These are phyloP conservation scores for Plebejus argus DNA, from an alignment of 2,888 invertebrate genomes.

Conservation along the genomic window DNA sequence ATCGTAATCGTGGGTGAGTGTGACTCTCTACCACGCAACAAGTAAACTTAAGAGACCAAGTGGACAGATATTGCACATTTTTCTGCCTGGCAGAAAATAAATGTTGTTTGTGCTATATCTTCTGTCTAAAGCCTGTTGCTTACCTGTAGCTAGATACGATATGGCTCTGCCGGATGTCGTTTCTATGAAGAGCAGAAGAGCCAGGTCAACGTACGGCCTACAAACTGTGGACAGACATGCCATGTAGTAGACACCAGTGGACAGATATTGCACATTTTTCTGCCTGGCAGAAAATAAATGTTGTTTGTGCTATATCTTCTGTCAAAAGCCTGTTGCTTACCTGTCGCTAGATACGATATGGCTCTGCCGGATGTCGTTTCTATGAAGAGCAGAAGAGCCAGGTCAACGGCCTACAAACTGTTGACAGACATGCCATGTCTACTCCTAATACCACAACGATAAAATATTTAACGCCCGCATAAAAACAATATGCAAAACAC, in stretches of 20 bases:
- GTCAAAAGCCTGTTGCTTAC: neutral
- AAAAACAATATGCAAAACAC: constrained; percentile 25
- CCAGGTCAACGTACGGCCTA: constrained; percentile 21
- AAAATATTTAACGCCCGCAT: constrained; percentile 29
- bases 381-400: neutral
- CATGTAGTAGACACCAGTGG: too few relatives aligned
- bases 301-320: neutral
- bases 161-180: neutral
- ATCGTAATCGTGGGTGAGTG: too few relatives aligned
- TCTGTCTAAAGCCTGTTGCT: neutral
- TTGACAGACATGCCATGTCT: neutral
- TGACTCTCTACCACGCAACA: too few relatives aligned
- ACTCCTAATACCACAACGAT: constrained; percentile 1
- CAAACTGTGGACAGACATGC: too few relatives aligned
- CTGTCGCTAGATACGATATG: neutral
- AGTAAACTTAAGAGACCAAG: too few relatives aligned
- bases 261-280: too few relatives aligned
- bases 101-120: neutral
- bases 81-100: too few relatives aligned
- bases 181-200: neutral
- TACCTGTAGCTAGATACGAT: neutral
- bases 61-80: too few relatives aligned
- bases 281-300: too few relatives aligned
- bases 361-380: neutral
- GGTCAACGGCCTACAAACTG: constrained; percentile 26